A percentile compares a stretch with the other conserved stretches of the same genome.
Conservation (phyloP, 2,113 vertebrate genomes). For the Psilopogon haemacephalus region DNA sequence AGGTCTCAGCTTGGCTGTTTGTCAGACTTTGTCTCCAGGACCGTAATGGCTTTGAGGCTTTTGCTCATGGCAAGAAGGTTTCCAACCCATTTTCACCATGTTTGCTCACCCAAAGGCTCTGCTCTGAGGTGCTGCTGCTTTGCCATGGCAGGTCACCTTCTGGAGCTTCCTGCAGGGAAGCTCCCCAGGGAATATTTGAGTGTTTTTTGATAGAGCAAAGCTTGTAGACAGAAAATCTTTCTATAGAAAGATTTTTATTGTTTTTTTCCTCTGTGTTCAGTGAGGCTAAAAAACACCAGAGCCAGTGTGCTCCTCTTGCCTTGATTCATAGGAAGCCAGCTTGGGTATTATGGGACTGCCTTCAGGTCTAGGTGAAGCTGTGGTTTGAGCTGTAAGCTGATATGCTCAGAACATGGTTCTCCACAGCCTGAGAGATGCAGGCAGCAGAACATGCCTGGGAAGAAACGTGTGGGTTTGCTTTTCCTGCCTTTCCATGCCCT, state of each 20-base stretch:
- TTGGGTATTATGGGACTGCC: not conserved
- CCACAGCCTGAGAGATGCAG: not conserved
- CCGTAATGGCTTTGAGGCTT: not conserved
- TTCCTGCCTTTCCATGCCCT: not conserved
- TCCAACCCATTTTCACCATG: not conserved
- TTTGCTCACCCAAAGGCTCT: not conserved
- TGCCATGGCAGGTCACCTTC: not conserved
- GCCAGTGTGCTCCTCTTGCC: not conserved
- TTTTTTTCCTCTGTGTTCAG: not conserved
- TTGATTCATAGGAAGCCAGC: not conserved
- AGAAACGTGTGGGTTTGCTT: not conserved
- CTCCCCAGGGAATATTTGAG: not conserved
- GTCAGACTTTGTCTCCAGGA: accelerated
- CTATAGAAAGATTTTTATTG: not conserved
- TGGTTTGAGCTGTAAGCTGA: not conserved
- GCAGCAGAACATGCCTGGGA: not conserved
- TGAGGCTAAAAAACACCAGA: not conserved
- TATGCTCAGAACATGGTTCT: not conserved
- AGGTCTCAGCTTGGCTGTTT: too few species aligned
- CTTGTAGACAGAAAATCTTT: not conserved
- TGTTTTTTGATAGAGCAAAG: not conserved
- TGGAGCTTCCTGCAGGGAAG: not conserved
- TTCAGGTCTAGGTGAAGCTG: not conserved
- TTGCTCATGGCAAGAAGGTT: not conserved
- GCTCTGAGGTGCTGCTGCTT: accelerated